Evolutionary conservation across 2,888 invertebrate genomes (phyloP), one percentile per base, ranked within the genome.

Genomic region (Trimorus sp.): DNA sequence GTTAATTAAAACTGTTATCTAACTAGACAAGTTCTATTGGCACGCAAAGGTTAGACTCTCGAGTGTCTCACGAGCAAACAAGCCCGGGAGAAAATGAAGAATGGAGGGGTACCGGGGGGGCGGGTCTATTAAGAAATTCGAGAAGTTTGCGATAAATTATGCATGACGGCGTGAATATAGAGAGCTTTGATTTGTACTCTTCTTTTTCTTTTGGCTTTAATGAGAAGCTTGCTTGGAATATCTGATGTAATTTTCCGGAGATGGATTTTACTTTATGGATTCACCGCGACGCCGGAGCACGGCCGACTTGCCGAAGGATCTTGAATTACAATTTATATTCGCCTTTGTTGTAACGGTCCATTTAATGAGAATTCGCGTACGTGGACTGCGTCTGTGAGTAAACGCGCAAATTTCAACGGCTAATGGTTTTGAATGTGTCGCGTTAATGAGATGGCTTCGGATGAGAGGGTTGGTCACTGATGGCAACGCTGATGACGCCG

Each of bases 201-300:
- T 76, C 77, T 73, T 70, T 75, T 65, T 75, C 63, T 56, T 49
- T 74, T 56, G 65, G 54, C 63, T 74, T 75, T 80, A 82, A 78
- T 79, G 82, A 79, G 76, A 76, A 76, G 68, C 76, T 83, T 76
- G 73, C 79, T 60, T 56, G 75, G 79, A 82, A 79, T 83, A 83
- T 71, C 45, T 68, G 79, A 83, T 74, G 78, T 75, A 82, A 82
- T 78, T 75, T 82, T 77, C 63, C 38, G 26, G 51, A 65, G 70
- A 79, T 79, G 65, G 42, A 65, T 79, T 53, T 70, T 69, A 62
- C 58, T 82, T 82, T 69, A 78, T 69, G 58, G 69, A 82, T 78
- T 78, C 75, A 70, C n/a, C 37, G 45, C 54, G 65, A 49, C 59
- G 58, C 14, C 16, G 38, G 42, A 68, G 54, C 51, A 59, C 40